These are phyloP conservation scores for Cepaea hortensis DNA, from an alignment of 2,888 invertebrate species.

Conservation along the genomic window DNA sequence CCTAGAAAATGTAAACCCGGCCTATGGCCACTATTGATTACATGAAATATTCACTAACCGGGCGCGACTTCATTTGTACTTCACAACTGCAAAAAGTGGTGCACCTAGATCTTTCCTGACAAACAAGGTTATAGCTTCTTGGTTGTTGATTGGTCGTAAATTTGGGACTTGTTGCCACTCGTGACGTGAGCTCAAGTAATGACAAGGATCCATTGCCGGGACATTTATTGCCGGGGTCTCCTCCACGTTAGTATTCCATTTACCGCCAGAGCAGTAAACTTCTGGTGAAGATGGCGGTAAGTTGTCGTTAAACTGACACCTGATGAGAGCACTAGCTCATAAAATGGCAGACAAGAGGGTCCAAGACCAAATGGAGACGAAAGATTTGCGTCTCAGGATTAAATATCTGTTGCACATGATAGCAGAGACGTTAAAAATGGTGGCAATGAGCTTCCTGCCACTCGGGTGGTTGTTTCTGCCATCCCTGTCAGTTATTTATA, in stretches of 20 bases:
- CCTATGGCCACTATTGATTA: too few species aligned
- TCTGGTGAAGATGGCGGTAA: not conserved
- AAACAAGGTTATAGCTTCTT: conserved; percentile 10
- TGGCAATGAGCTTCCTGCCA: conserved; percentile 17
- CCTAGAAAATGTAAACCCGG: too few species aligned
- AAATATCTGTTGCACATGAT: not conserved
- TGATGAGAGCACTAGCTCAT: conserved; percentile 20
- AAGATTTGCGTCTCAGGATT: conserved; percentile 2
- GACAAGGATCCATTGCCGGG: not conserved
- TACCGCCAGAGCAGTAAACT: conserved; percentile 17
- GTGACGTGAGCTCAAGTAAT: conserved; percentile 19
- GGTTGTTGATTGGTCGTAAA: conserved; percentile 30
- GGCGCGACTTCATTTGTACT: not conserved
- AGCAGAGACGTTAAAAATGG: not conserved
- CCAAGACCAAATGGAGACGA: conserved; percentile 19
- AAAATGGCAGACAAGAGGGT: conserved; percentile 2
- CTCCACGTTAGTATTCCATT: not conserved
- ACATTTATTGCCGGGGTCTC: conserved; percentile 22
- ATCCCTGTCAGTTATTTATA: conserved; percentile 10
- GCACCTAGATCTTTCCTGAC: not conserved
- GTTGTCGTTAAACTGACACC: conserved; percentile 40
- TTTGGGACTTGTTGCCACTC: conserved; percentile 7
- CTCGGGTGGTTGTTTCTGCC: not conserved
- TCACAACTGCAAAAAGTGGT: not conserved
- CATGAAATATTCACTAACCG: not conserved